These are phyloP conservation scores for Tinea pellionella DNA, from an alignment of 2,888 invertebrate genomes.

Conservation along the genomic window DNA sequence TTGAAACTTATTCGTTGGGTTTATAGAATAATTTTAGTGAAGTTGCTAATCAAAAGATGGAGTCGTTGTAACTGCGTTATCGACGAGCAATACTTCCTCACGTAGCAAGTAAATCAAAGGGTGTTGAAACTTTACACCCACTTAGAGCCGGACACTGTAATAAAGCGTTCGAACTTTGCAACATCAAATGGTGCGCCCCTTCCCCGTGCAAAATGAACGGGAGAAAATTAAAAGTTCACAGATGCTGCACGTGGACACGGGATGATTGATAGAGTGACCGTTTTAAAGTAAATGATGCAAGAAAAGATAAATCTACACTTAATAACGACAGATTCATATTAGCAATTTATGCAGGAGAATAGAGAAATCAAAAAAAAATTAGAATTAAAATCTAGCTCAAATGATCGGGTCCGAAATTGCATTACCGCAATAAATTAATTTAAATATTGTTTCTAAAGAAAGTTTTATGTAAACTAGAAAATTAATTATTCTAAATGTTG, in stretches of 20 bases:
- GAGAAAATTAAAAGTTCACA: constrained; percentile 60
- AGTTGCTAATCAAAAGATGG: constrained; percentile 1
- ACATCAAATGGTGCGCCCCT: constrained; percentile 63
- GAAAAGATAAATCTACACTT: constrained; percentile 8
- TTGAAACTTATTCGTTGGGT: not conserved
- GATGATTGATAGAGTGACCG: constrained; percentile 20
- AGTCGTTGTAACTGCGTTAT: not conserved
- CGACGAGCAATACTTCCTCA: constrained; percentile 26
- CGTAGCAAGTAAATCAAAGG: constrained; percentile 67
- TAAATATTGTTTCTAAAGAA: not conserved
- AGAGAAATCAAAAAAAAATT: not conserved
- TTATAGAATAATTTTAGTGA: not conserved
- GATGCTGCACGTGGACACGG: constrained; percentile 30
- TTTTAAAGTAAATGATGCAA: constrained; percentile 13
- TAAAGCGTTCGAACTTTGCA: constrained; percentile 67
- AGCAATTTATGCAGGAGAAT: not conserved
- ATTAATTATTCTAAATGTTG: not conserved
- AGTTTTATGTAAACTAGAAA: not conserved
- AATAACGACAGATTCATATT: not conserved
- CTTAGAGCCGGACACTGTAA: constrained; percentile 70
- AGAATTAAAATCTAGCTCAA: too few relatives aligned
- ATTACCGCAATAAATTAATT: too few relatives aligned
- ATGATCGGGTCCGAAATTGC: too few relatives aligned
- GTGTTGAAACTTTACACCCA: constrained; percentile 71
- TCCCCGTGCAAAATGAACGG: constrained; percentile 51